Evolutionary conservation across 2,888 invertebrate species (phyloP).

Genomic region (Oithona nana): DNA sequence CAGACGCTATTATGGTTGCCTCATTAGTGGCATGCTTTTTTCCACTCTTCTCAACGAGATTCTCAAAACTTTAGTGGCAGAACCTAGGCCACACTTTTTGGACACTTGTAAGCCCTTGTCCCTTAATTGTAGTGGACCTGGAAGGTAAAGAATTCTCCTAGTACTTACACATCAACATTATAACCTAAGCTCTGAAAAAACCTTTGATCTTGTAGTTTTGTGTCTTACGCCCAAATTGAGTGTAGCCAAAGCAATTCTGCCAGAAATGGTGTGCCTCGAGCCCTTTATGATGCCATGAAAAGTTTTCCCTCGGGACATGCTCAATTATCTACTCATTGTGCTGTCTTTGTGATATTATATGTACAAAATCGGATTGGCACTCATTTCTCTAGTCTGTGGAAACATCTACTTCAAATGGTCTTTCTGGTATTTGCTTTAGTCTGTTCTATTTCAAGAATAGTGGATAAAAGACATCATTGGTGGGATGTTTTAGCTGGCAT

Average conservation of each 20-base stretch:
- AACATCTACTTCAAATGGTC: background rate
- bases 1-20: background rate
- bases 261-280: background rate
- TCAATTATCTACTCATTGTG: background rate
- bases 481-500: conserved; percentile 18
- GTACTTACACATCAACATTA: background rate
- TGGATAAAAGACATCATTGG: conserved; percentile 19
- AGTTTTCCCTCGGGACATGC: conserved; percentile 14
- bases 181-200: no score
- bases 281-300: background rate
- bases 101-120: background rate
- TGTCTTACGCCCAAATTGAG: background rate
- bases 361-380: background rate
- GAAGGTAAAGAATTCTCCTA: background rate
- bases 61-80: background rate
- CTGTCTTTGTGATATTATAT: background rate
- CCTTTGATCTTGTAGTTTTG: no score
- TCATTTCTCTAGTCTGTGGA: background rate
- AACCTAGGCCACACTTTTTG: background rate
- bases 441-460: conserved; percentile 13
- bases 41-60: background rate
- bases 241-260: background rate
- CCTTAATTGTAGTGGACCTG: background rate
- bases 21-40: background rate
- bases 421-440: background rate